phyloP scores from a whole-genome alignment of 2,888 invertebrate species.

The Cheilosia scutellata region DNA sequence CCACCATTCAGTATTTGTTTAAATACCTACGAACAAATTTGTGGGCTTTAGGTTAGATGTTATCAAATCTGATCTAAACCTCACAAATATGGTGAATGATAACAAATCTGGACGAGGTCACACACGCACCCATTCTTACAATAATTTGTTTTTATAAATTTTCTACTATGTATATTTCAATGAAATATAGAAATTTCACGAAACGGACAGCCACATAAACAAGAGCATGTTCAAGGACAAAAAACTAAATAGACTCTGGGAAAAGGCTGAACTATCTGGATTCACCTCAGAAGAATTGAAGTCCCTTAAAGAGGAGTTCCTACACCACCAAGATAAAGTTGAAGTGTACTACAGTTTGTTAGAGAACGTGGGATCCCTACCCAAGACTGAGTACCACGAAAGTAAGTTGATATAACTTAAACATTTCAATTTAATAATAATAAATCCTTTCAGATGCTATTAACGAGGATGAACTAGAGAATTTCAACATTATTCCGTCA shows the following conservation, averaged over 20 bases:
- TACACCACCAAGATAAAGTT: conserved; percentile 96
- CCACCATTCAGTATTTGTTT: not conserved
- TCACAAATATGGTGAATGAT: too few species aligned
- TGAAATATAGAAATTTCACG: conserved; percentile 81
- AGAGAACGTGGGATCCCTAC: conserved; percentile 87
- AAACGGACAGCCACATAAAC: conserved; percentile 87
- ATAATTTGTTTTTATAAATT: too few species aligned
- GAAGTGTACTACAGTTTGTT: conserved; percentile 94
- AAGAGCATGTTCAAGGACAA: conserved; percentile 95
- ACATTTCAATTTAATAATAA: not conserved
- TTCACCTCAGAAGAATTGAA: conserved; percentile 93
- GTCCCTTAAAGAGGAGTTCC: conserved; percentile 94
- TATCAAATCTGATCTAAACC: too few species aligned
- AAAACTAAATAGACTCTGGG: conserved; percentile 94
- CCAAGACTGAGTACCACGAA: conserved; percentile 86
- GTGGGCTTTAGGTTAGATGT: too few species aligned
- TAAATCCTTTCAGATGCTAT: conserved; percentile 87
- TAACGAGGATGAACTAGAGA: conserved; percentile 89
- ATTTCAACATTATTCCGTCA: conserved; percentile 88
- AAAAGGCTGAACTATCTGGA: conserved; percentile 94
- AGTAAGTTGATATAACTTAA: conserved; percentile 85
- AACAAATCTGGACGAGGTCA: too few species aligned
- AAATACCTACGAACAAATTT: too few species aligned
- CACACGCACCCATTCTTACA: too few species aligned
- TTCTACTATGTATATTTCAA: too few species aligned